Base-by-base conservation (phyloP, 1,140 invertebrate genomes). In the Battus philenor region DNA sequence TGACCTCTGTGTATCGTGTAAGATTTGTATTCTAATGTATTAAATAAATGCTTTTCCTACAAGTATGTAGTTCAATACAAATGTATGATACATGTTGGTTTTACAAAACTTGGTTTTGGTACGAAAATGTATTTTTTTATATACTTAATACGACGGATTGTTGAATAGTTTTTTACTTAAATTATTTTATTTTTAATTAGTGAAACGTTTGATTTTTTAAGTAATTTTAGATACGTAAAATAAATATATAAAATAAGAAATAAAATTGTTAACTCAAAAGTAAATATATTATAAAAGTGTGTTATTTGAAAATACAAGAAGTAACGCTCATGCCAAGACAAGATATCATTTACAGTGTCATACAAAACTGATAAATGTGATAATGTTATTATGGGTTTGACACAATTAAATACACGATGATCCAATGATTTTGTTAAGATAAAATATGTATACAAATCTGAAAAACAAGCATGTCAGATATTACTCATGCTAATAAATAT, bases 321-420 rank as follows among this genome's bases (percentile, higher is more conserved):
- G 51, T 62, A 54, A 41, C 38, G 61, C 61, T 65, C 71, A 76
- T 76, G 72, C 72, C 67, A 62, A 68, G 63, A 66, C 62, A 67
- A 56, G 10, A 11, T 63, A 64, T 72, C 62, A 64, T 69, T 65
- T 68, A 75, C 63, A 72, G 55, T 64, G 58, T 68, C 48, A 36
- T 63, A 50, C 60, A 63, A 57, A 55, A 55, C 38, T 55, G 47
- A 55, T 55, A 66, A 56, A 60, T 51, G 44, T 50, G 50, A 50
- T 45, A 22, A 53, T 39, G 56, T 36, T 11, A 48, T 52, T 53
- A 61, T 55, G 60, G 36, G 32, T 50, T 30, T 30, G 29, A 30
- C 6, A 11, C 54, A 56, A 54, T 48, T 44, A 52, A 47, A 56
- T 58, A 61, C 33, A 64, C 47, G 43, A 66, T 66, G 56, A 58